Percentiles rank a stretch among this genome's conserved stretches.
phyloP scores from a whole-genome alignment of 2,113 vertebrate species.

The Atrichornis clamosus region DNA sequence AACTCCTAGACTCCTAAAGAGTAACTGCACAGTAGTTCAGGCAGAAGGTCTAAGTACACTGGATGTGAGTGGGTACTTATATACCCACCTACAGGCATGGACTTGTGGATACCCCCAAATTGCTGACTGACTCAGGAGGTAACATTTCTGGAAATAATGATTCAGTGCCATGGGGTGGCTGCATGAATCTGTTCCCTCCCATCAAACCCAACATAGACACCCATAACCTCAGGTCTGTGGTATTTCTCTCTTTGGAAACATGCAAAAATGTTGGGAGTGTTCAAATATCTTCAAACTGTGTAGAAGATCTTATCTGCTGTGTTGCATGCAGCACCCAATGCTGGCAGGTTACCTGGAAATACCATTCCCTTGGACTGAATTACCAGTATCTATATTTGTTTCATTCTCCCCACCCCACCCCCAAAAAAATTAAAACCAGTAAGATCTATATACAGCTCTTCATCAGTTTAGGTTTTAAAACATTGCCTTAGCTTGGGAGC shows the following conservation, averaged over 20 bases:
- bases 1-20: conserved; percentile 38
- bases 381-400: neutral
- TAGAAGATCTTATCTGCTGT: conserved; percentile 47
- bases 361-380: neutral
- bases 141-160: conserved; percentile 70
- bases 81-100: conserved; percentile 66
- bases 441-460: neutral
- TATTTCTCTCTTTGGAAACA: conserved; percentile 57
- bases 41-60: conserved; percentile 67
- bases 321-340: neutral
- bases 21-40: conserved; percentile 45
- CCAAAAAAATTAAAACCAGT: neutral
- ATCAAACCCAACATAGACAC: conserved; percentile 32
- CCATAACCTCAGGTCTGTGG: conserved; percentile 61
- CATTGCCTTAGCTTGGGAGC: neutral
- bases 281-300: conserved; percentile 26
- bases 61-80: conserved; percentile 29
- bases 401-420: neutral
- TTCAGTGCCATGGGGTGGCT: conserved; percentile 60
- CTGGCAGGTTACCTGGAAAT: conserved; percentile 42
- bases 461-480: neutral
- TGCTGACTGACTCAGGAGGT: conserved; percentile 64
- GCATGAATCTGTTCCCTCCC: conserved; percentile 36
- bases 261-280: conserved; percentile 51
- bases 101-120: conserved; percentile 72